Percentiles rank a stretch among this genome's conserved stretches.
These are phyloP conservation scores for Smutsia gigantea DNA, from an alignment of 2,797 vertebrate genomes.

Conservation along the genomic window DNA sequence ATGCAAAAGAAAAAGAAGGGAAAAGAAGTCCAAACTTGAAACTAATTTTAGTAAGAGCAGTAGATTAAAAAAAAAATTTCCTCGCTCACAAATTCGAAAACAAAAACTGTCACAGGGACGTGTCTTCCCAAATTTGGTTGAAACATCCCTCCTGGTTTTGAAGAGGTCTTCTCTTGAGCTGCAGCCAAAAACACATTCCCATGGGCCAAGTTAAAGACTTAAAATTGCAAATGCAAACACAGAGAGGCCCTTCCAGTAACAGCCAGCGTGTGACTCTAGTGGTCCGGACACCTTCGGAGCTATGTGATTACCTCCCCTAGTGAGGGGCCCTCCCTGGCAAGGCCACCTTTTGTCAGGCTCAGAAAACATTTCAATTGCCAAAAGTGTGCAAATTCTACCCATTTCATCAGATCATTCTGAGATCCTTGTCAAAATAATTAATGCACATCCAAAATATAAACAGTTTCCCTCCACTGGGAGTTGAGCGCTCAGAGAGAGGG, in stretches of 20 bases:
- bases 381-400: background rate
- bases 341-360: background rate
- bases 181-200: background rate
- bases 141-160: slow-evolving; percentile 42
- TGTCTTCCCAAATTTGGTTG: slow-evolving; percentile 64
- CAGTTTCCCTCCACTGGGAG: background rate
- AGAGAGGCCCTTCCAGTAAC: background rate
- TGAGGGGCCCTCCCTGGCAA: background rate
- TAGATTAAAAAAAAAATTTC: background rate
- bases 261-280: background rate
- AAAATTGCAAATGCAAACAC: background rate
- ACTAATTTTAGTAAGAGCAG: slow-evolving; percentile 51
- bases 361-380: background rate
- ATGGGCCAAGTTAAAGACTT: background rate
- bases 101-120: background rate
- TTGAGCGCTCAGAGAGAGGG: background rate
- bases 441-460: slow-evolving; percentile 15
- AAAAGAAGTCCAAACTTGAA: background rate
- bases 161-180: slow-evolving; percentile 48
- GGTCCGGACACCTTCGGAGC: background rate
- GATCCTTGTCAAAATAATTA: slow-evolving; percentile 53
- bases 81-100: slow-evolving; percentile 57
- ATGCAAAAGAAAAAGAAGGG: background rate
- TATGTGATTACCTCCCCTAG: rapidly evolving
- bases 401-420: background rate